phyloP scores from a whole-genome alignment of 2,113 vertebrate species.

The Oreotrochilus melanogaster region DNA sequence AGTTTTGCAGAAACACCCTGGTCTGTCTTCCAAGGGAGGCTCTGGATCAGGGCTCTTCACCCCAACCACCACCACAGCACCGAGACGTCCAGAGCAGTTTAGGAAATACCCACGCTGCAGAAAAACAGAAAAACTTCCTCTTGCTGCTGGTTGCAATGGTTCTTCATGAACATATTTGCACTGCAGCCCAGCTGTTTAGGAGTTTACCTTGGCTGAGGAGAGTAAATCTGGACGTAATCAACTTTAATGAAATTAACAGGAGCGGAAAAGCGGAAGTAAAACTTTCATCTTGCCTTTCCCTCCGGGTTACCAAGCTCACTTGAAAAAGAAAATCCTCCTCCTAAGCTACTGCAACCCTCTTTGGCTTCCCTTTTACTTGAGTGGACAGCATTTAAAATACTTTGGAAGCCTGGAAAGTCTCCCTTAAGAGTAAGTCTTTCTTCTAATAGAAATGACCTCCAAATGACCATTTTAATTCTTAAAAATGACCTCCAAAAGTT shows the following conservation, averaged over 20 bases:
- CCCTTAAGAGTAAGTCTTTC: slow-evolving; percentile 28
- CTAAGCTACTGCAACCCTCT: background rate
- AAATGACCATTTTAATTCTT: too few species aligned
- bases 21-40: background rate
- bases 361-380: background rate
- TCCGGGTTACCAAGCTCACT: background rate
- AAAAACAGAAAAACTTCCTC: background rate
- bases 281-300: background rate
- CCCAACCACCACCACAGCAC: background rate
- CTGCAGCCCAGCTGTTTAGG: background rate
- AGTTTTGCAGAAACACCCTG: background rate
- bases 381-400: background rate
- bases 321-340: background rate
- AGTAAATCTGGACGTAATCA: background rate
- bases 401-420: background rate
- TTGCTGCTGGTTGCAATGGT: background rate
- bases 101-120: background rate
- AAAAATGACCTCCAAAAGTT: background rate
- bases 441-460: slow-evolving; percentile 40
- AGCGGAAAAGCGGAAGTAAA: slow-evolving; percentile 15
- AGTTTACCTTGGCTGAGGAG: background rate
- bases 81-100: rapidly evolving
- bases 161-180: rapidly evolving
- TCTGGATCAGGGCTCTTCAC: background rate
- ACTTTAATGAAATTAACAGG: background rate